Evolutionary conservation across 2,113 vertebrate genomes (phyloP).

Genomic region (Thamnaconus septentrionalis): DNA sequence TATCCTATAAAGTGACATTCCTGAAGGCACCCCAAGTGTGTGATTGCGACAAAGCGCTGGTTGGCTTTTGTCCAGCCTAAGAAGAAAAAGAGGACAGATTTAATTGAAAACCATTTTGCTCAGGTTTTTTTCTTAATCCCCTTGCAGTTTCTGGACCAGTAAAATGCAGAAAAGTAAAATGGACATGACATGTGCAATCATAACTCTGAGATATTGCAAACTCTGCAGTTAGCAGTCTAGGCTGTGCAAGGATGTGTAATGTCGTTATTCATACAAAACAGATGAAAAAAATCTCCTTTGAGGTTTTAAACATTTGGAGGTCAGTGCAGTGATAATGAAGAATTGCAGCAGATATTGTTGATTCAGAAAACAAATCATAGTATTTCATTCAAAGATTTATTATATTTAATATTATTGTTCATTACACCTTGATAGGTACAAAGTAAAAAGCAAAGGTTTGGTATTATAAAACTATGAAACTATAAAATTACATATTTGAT

Average conservation of each 20-base stretch:
- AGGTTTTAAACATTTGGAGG: background rate
- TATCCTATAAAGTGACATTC: slow-evolving; percentile 34
- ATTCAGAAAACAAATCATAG: background rate
- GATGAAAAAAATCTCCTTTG: no score
- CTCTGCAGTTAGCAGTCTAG: no score
- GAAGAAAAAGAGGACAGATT: background rate
- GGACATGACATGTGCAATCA: no score
- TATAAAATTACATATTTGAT: no score
- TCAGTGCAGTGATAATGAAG: background rate
- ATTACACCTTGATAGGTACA: no score
- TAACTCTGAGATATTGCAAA: no score
- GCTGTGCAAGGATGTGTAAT: no score
- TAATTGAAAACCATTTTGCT: background rate
- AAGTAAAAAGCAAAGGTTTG: no score
- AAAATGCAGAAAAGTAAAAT: background rate
- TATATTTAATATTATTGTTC: no score
- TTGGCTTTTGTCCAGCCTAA: slow-evolving; percentile 3
- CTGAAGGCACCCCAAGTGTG: slow-evolving; percentile 19
- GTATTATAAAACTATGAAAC: no score
- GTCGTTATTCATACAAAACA: no score
- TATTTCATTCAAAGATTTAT: no score
- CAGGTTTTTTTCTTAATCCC: background rate
- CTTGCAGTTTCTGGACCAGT: background rate
- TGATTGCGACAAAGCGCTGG: slow-evolving; percentile 1
- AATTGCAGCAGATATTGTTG: background rate